A percentile compares a stretch with the other conserved stretches of the same genome.
phyloP scores from a whole-genome alignment of 2,797 vertebrate species.

The Aratinga solstitialis region DNA sequence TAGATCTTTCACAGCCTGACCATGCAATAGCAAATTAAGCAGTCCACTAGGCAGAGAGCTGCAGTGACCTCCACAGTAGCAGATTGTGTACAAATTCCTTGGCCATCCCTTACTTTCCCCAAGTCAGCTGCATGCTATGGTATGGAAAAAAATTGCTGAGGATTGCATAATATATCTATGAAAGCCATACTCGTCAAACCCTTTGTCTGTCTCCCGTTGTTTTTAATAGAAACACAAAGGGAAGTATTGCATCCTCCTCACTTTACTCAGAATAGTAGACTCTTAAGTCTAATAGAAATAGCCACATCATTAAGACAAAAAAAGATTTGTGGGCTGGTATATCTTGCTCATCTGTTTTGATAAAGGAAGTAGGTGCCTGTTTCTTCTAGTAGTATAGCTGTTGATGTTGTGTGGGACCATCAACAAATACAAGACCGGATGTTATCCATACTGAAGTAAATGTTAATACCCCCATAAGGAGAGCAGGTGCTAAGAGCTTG shows the following conservation, averaged over 20 bases:
- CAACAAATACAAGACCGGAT: not conserved
- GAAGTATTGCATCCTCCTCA: not conserved
- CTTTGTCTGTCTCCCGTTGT: not conserved
- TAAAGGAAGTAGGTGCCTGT: not conserved
- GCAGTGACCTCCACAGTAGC: not conserved
- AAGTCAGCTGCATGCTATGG: not conserved
- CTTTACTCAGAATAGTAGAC: not conserved
- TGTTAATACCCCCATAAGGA: not conserved
- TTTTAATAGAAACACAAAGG: not conserved
- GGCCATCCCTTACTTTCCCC: not conserved
- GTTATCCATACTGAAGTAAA: constrained; percentile 4
- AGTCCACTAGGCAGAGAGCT: not conserved
- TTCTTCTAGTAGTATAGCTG: not conserved
- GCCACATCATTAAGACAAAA: not conserved
- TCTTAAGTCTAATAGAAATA: not conserved
- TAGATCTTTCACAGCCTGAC: not conserved
- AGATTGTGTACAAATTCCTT: not conserved
- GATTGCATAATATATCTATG: not conserved
- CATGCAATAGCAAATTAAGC: not conserved
- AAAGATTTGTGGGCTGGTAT: not conserved
- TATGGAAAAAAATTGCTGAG: not conserved
- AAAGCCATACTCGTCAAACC: not conserved
- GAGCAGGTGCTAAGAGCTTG: constrained; percentile 9
- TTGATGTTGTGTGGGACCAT: not conserved
- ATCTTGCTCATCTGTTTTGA: not conserved